Conservation (phyloP, 2,797 vertebrate genomes). For the Acridotheres tristis region DNA sequence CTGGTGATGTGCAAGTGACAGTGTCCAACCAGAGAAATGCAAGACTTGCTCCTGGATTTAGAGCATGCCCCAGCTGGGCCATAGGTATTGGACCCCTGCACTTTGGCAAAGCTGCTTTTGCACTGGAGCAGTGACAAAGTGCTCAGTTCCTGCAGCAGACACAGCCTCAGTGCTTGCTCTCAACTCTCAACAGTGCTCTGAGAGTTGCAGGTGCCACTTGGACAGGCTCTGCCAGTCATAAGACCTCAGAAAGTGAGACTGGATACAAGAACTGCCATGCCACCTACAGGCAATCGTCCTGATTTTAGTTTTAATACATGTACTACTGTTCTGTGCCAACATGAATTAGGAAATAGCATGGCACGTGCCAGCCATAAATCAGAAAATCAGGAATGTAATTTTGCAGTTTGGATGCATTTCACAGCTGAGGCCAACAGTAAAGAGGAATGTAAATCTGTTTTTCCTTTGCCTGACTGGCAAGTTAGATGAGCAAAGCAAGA, state of each 20-base stretch:
- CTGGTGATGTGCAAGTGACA: neutral
- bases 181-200: neutral
- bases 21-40: neutral
- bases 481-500: neutral
- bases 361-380: too few relatives aligned
- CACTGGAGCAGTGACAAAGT: fast-evolving
- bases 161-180: neutral
- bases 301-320: neutral
- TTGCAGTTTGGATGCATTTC: neutral
- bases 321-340: neutral
- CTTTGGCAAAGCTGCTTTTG: neutral
- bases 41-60: neutral
- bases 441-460: neutral
- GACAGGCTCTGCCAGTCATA: neutral
- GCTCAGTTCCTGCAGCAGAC: neutral
- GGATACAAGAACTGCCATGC: neutral
- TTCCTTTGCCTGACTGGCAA: neutral
- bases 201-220: neutral
- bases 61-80: neutral
- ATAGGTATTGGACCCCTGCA: neutral
- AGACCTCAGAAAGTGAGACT: neutral
- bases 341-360: neutral
- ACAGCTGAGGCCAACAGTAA: neutral
- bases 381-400: neutral
- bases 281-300: neutral